These are phyloP conservation scores for Melipona beecheii DNA, from an alignment of 2,888 invertebrate genomes.

Conservation along the genomic window DNA sequence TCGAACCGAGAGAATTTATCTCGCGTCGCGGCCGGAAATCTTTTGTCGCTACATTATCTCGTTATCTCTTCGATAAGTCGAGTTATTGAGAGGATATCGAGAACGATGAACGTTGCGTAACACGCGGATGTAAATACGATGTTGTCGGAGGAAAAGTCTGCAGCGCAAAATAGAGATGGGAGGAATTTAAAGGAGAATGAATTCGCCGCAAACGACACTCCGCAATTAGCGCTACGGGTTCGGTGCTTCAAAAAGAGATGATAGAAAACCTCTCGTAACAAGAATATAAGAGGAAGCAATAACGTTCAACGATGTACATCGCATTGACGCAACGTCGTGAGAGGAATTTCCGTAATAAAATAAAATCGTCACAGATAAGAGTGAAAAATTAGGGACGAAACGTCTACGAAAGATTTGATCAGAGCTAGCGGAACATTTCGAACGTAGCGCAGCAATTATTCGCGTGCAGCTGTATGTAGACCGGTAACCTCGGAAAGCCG, in stretches of 20 bases:
- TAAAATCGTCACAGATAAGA: background rate
- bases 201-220: no score
- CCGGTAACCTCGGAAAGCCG: conserved; percentile 18
- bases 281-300: no score
- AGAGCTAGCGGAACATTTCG: background rate
- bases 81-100: background rate
- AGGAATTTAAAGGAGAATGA: no score
- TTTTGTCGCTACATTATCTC: background rate
- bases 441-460: background rate
- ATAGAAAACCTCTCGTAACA: no score
- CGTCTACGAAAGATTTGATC: no score
- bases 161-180: no score
- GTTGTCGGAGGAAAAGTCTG: no score
- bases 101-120: no score
- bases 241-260: no score
- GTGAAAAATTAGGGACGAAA: background rate
- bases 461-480: background rate
- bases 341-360: background rate
- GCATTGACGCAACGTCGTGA: background rate
- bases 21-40: background rate
- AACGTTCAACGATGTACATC: background rate
- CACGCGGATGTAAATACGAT: no score
- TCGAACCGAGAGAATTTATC: background rate
- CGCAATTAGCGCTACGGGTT: no score
- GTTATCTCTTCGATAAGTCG: no score